Evolutionary conservation across 2,113 vertebrate genomes (phyloP), one percentile per base, ranked within the genome.

Genomic region (Lophius piscatorius): DNA sequence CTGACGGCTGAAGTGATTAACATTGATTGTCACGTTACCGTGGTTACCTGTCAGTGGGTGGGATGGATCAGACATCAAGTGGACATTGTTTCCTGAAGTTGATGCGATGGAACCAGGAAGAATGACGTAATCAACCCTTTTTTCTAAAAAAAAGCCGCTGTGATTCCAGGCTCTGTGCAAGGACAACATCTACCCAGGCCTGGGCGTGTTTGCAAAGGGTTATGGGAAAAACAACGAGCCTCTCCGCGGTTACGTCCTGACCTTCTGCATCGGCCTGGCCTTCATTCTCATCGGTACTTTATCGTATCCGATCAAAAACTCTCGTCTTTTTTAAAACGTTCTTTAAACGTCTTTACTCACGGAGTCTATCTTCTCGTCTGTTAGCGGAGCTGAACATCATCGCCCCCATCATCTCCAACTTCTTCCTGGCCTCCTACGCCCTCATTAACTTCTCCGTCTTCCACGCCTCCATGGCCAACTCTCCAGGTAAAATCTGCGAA

Each of bases 391-490:
- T 99, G 81, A 99, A 99, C 72, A 86, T 96, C 82, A 99, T 99
- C 65, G 97, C 97, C 86, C 97, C 96, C 67, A 99, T 99, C 89
- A 99, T 98, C 87, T 99, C 97, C 60, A 99, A 99, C 85, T 99
- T 98, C 89, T 99, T 99, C 90, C 87, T 99, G 91, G 97, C 97
- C 24, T 99, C 97, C 0, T 99, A 99, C 36, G 97, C 97, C 11
- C 89, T 99, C 87, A 99, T 98, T 75, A 99, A 99, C 86, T 98
- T 99, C 87, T 99, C 97, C 6, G 96, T 98, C 16, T 98, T 98
- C 84, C 96, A 98, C 71, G 94, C 97, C 16, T 99, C 96, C 2
- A 86, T 98, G 83, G 96, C 96, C 72, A 98, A 95, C 85, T 99
- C 96, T 74, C 97, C 96, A 92, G 97, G 97, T 96, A 89, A 82